Percentiles rank a stretch among this genome's conserved stretches.
phyloP scores from a whole-genome alignment of 2,888 invertebrate genomes.

The Hoplodrina ambigua region DNA sequence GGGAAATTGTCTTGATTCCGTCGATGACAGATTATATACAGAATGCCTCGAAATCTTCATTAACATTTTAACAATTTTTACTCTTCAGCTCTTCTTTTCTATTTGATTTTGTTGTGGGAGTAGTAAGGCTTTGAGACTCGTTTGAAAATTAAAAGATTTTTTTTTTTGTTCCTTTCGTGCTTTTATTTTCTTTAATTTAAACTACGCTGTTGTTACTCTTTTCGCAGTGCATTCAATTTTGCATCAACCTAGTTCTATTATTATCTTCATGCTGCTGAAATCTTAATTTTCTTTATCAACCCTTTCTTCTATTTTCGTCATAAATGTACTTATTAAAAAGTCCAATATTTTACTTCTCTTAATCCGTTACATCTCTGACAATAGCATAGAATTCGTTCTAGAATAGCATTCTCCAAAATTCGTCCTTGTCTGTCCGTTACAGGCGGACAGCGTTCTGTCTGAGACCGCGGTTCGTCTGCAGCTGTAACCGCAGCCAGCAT shows the following conservation, averaged over 20 bases:
- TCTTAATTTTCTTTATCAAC: neutral
- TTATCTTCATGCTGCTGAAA: neutral
- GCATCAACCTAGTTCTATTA: too few relatives aligned
- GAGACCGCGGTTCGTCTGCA: slow-evolving; percentile 55
- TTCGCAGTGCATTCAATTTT: too few relatives aligned
- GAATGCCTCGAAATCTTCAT: too few relatives aligned
- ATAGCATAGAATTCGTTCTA: neutral
- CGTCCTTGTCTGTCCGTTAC: neutral
- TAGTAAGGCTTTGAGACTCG: too few relatives aligned
- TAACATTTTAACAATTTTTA: too few relatives aligned
- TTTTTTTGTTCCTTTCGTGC: too few relatives aligned
- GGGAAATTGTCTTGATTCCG: neutral
- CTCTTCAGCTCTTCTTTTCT: neutral
- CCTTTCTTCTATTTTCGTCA: neutral
- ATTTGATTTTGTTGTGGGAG: too few relatives aligned
- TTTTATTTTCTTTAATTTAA: too few relatives aligned
- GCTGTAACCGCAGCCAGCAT: slow-evolving; percentile 58
- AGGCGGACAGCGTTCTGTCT: slow-evolving; percentile 29
- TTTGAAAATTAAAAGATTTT: too few relatives aligned
- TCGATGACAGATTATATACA: too few relatives aligned
- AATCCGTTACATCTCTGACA: neutral
- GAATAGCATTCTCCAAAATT: slow-evolving; percentile 14
- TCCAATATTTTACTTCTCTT: neutral
- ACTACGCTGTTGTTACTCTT: too few relatives aligned
- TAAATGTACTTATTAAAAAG: neutral